Evolutionary conservation across 2,888 invertebrate species (phyloP).

Genomic region (Conomelus anceps): DNA sequence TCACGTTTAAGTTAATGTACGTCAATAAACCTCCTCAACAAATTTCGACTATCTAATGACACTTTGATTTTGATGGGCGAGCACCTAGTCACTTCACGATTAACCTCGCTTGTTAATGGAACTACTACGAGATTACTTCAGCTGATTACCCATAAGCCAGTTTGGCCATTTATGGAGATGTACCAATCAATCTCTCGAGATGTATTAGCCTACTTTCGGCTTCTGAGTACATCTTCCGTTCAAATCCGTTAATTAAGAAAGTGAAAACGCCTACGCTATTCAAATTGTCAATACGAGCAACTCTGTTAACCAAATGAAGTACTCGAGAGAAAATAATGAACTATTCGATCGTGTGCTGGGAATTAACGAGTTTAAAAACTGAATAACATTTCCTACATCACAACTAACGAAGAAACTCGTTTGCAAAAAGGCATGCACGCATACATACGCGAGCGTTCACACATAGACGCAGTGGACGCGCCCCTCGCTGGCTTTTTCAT

Average conservation of each 20-base stretch:
- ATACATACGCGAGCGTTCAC: not conserved
- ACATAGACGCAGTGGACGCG: not conserved
- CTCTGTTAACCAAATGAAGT: not conserved
- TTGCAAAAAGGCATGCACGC: not conserved
- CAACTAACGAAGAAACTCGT: not conserved
- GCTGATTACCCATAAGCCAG: not conserved
- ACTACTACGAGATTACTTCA: not conserved
- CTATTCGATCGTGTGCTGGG: not conserved
- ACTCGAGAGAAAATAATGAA: not conserved
- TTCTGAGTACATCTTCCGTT: not conserved
- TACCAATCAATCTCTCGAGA: not conserved
- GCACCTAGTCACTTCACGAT: not conserved
- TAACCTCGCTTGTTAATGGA: not conserved
- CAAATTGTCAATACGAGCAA: not conserved
- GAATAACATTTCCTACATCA: not conserved
- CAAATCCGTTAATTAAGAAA: not conserved
- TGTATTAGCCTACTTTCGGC: not conserved
- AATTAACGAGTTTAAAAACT: not conserved
- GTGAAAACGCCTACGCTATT: not conserved
- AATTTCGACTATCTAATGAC: not conserved
- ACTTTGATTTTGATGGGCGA: not conserved
- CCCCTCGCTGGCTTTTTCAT: not conserved
- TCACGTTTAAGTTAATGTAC: not conserved
- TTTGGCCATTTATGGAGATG: not conserved
- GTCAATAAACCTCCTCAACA: not conserved